phyloP scores from a whole-genome alignment of 2,797 vertebrate species.

The Eutrigla gurnardus region DNA sequence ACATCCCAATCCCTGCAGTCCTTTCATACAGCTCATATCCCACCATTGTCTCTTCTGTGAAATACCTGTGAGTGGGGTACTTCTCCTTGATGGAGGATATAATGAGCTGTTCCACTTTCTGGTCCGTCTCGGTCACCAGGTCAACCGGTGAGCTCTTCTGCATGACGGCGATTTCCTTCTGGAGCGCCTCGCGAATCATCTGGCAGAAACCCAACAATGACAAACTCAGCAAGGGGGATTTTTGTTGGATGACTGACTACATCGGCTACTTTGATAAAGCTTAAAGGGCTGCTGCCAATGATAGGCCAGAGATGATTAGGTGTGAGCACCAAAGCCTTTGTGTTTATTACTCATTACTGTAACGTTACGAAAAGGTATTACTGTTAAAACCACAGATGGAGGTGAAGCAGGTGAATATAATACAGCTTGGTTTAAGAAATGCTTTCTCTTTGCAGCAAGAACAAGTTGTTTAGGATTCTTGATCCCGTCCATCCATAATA shows the following conservation, averaged over 20 bases:
- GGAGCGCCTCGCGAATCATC: slow-evolving; percentile 90
- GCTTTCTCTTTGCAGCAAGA: not conserved
- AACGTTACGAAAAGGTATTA: not conserved
- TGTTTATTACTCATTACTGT: not conserved
- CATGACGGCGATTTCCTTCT: slow-evolving; percentile 89
- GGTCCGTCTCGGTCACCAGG: slow-evolving; percentile 95
- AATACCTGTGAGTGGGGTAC: slow-evolving; percentile 93
- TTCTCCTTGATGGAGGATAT: slow-evolving; percentile 90
- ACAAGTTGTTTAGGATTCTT: not conserved
- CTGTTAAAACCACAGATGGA: not conserved
- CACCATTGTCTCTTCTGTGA: not conserved
- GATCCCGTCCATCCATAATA: not conserved
- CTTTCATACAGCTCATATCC: not conserved
- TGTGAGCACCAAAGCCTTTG: not conserved
- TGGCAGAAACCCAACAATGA: slow-evolving; percentile 62
- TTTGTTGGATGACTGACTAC: slow-evolving; percentile 32
- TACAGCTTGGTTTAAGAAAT: not conserved
- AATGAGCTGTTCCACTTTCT: slow-evolving; percentile 93
- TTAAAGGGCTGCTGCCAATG: not conserved
- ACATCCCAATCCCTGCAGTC: not conserved
- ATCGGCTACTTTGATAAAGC: slow-evolving; percentile 42
- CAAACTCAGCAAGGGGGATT: slow-evolving; percentile 17
- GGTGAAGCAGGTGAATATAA: not conserved
- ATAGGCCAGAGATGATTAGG: slow-evolving; percentile 22
- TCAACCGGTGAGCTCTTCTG: slow-evolving; percentile 94